These are phyloP conservation scores for Sapayoa aenigma DNA, from an alignment of 2,113 vertebrate genomes.

Conservation along the genomic window DNA sequence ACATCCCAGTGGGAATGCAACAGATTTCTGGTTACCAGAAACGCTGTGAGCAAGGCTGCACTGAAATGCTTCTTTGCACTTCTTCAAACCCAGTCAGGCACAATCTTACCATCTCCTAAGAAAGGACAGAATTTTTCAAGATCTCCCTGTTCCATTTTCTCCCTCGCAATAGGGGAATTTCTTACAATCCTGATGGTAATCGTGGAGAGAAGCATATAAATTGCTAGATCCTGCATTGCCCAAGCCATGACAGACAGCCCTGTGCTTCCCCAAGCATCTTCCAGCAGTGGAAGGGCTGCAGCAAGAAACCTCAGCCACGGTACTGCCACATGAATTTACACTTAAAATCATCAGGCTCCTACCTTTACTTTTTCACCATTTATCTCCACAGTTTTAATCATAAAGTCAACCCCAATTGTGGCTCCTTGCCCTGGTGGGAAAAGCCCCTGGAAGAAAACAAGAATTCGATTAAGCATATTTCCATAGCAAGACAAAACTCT, in stretches of 20 bases:
- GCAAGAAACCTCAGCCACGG: not conserved
- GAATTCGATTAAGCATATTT: not conserved
- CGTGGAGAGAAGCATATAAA: not conserved
- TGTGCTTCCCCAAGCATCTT: fast-evolving
- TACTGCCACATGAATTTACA: fast-evolving
- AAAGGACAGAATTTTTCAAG: not conserved
- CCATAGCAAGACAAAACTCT: not conserved
- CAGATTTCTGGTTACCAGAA: not conserved
- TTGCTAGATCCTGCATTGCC: not conserved
- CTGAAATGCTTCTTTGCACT: fast-evolving
- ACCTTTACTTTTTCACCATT: conserved; percentile 99
- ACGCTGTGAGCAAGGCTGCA: not conserved
- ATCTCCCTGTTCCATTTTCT: not conserved
- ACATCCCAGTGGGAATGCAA: not conserved
- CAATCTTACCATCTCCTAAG: not conserved
- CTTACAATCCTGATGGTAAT: not conserved
- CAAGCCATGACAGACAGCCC: not conserved
- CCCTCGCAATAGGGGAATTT: not conserved
- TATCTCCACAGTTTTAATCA: conserved; percentile 99
- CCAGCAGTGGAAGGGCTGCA: not conserved
- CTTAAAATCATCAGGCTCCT: conserved; percentile 10
- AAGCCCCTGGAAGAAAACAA: conserved; percentile 83
- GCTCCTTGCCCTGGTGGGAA: conserved; percentile 98
- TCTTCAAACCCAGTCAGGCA: not conserved
- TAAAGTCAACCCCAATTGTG: conserved; percentile 98